These are phyloP conservation scores for Hesperophylax magnus DNA, from an alignment of 1,140 invertebrate genomes.

Conservation along the genomic window DNA sequence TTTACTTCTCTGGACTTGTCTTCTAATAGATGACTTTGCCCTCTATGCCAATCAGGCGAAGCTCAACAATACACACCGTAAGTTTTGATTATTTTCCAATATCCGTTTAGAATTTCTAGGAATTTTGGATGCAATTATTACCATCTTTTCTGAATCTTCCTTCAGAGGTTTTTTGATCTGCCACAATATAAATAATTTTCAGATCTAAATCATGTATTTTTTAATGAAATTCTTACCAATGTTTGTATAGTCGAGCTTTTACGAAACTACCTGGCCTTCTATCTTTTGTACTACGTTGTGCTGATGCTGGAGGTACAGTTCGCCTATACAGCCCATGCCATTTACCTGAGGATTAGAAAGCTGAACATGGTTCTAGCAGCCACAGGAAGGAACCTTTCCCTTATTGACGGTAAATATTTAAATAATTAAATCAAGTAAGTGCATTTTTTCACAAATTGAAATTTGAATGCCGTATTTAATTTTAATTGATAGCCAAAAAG, in stretches of 20 bases:
- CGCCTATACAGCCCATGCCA: constrained; percentile 66
- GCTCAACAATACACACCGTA: constrained; percentile 63
- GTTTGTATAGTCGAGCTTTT: constrained; percentile 62
- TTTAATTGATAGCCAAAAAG: too few relatives aligned
- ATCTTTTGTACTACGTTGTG: constrained; percentile 66
- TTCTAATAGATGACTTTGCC: constrained; percentile 66
- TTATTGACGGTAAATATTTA: constrained; percentile 35
- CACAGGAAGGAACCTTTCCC: constrained; percentile 62
- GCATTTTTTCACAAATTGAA: too few relatives aligned
- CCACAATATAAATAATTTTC: too few relatives aligned
- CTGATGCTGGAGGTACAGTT: constrained; percentile 69
- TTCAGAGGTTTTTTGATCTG: too few relatives aligned
- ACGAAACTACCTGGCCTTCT: constrained; percentile 66
- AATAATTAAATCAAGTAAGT: too few relatives aligned
- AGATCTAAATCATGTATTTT: too few relatives aligned
- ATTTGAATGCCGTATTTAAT: not conserved
- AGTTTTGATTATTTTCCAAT: constrained; percentile 45
- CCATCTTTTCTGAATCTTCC: too few relatives aligned
- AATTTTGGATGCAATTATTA: too few relatives aligned
- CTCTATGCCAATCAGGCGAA: constrained; percentile 65
- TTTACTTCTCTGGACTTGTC: constrained; percentile 64
- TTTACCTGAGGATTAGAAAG: constrained; percentile 63
- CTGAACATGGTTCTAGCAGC: constrained; percentile 65
- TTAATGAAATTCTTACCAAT: not conserved
- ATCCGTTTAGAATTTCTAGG: too few relatives aligned